These are phyloP conservation scores for Protobothrops flavoviridis DNA, from an alignment of 2,113 vertebrate species.

Conservation along the genomic window DNA sequence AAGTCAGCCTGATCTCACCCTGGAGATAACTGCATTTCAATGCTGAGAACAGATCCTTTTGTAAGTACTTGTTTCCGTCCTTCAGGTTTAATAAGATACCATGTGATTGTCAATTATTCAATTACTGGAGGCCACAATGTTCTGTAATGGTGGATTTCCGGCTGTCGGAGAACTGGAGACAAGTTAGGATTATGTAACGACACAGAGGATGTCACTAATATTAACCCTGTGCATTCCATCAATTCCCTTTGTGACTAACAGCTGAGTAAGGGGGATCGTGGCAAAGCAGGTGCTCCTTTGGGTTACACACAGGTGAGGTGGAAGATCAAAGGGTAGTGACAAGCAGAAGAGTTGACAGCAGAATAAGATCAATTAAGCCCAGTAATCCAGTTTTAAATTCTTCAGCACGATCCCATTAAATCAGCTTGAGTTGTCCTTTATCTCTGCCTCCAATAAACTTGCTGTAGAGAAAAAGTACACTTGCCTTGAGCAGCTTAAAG, in stretches of 20 bases:
- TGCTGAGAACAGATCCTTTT: constrained; percentile 1
- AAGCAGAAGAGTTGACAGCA: background rate
- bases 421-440: background rate
- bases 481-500: background rate
- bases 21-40: background rate
- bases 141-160: constrained; percentile 8
- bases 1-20: background rate
- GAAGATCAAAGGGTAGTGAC: background rate
- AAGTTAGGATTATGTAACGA: constrained; percentile 7
- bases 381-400: background rate
- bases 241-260: background rate
- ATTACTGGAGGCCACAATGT: background rate
- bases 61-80: constrained; percentile 3
- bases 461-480: background rate
- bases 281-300: background rate
- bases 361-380: background rate
- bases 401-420: background rate
- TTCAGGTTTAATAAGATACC: background rate
- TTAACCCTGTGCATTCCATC: constrained; percentile 21
- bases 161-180: background rate
- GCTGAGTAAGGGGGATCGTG: constrained; percentile 6
- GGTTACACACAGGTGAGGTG: background rate
- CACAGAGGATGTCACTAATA: background rate
- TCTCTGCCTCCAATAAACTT: too few relatives aligned
- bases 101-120: constrained; percentile 16